Base-by-base conservation (phyloP, 2,888 invertebrate species). In the Podabrus alpinus region DNA sequence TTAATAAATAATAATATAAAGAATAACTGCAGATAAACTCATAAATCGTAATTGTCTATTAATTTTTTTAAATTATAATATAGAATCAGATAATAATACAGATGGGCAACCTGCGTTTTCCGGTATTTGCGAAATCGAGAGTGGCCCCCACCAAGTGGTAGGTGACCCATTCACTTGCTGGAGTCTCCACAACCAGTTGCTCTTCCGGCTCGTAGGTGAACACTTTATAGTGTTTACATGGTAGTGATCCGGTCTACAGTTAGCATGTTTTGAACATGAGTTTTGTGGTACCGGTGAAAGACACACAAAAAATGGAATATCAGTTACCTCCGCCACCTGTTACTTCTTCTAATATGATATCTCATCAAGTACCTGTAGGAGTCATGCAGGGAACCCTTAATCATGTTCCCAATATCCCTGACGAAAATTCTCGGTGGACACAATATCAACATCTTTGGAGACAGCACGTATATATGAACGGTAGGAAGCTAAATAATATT, bases 371-470 rank as follows among this genome's bases (percentile, higher is more conserved):
- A 83, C 91, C 92, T 80, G 91, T 92, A 80, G 92, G 89, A 79
- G 91, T 92, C 80, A 90, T 92, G 83, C 90, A 92, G 84, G 91
- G 91, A 80, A 91, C 92, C 83, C 90, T 91, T 83, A 90, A 91
- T 73, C 91, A 91, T 88, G 89, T 90, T 82, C 90, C 91, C 83
- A 89, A 91, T 86, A 89, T 89, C 80, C 90, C 91, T 84, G 89
- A 90, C 82, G 89, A 90, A 73, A 90, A 86, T 15, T 86, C 87
- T 72, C 83, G 91, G 77, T 94, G 93, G 93, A 91, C 91, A 81
- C 94, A 94, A 89, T 94, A 94, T 86, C 91, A 91, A 82, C 94
- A 94, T 87, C 90, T 94, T 80, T 94, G 94, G 94, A 89, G 94
- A 83, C 94, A 94, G 87, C 94, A 94, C 86, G 93, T 93, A 86